Evolutionary conservation across 2,888 invertebrate genomes (phyloP).

Genomic region (Stenodera caucasica): DNA sequence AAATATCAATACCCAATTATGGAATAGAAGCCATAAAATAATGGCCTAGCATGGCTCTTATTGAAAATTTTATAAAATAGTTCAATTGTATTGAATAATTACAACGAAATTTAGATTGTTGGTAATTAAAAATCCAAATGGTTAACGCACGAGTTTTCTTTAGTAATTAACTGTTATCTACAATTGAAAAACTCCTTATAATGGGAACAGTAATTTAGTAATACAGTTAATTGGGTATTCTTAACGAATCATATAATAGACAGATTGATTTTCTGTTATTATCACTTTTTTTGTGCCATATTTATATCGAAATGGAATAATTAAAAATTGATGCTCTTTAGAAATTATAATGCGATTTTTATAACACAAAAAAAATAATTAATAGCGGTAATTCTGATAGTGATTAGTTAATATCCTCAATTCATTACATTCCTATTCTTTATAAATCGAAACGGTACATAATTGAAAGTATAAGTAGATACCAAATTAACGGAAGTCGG

Average conservation of each 20-base stretch:
- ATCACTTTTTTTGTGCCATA: background rate
- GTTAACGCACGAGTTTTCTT: conserved; percentile 4
- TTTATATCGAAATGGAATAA: background rate
- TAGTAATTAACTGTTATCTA: conserved; percentile 7
- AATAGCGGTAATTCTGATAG: background rate
- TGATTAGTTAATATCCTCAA: conserved; percentile 1
- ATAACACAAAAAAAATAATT: background rate
- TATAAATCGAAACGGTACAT: conserved; percentile 6
- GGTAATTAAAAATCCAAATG: background rate
- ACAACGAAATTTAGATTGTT: background rate
- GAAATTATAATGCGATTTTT: too few species aligned
- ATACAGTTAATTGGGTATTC: conserved; percentile 11
- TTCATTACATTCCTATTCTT: background rate
- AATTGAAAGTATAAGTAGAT: conserved; percentile 10
- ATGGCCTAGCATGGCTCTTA: conserved; percentile 26
- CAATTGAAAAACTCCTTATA: conserved; percentile 1
- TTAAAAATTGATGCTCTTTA: background rate
- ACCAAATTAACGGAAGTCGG: conserved; percentile 16
- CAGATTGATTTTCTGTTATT: conserved; percentile 1
- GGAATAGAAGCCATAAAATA: conserved; percentile 23
- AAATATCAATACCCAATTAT: background rate
- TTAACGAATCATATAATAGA: background rate
- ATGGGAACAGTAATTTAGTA: conserved; percentile 8
- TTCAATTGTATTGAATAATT: background rate
- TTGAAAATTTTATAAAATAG: background rate